Base-by-base conservation (phyloP, 2,888 invertebrate genomes). In the Exephanes ischioxanthus region DNA sequence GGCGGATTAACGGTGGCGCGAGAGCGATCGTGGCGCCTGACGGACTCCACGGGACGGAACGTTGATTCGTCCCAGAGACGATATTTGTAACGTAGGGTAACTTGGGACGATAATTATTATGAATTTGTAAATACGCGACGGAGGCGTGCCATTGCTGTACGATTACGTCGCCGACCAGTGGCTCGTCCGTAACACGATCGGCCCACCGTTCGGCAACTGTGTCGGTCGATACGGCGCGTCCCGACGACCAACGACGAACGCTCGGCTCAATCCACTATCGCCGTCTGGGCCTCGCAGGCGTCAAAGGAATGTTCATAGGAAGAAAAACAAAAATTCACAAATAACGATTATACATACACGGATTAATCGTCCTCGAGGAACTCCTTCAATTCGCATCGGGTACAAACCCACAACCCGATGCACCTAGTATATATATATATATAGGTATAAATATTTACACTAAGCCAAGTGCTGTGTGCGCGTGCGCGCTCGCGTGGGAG, bases 401-500 rank as follows among this genome's bases (percentile, higher is more conserved):
- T 33, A 33, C 48, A 45, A 61, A 45, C 9, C 37, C 58, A 58
- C 41, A 5, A 45, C n/a, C n/a, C 14, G 63, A 63, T 63, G 33
- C 63, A n/a, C 1, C 16, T n/a, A 30, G 3, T 80, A 71, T 63
- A 76, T 72, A 78, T 9, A 48, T 80, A 71, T 63, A 76, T 77
- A 63, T 30, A 30, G 26, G 48, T 51, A 70, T 75, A 45, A 41
- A 75, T 75, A 67, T 82, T 73, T 83, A 72, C 66, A 78, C 51
- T 86, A 82, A 76, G 84, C 51, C 79, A 85, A 85, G 76, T 83
- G 80, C 67, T 88, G 88, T 88, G 88, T 87, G 90, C 87, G 89
- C 90, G 90, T 89, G 84, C 86, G 89, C 89, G 87, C 90, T 90
- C 85, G 92, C 88, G 89, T 90, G 91, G 88, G 85, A 91, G 90